Evolutionary conservation across 2,113 vertebrate genomes (phyloP).

Genomic region (Acanthisitta chloris): DNA sequence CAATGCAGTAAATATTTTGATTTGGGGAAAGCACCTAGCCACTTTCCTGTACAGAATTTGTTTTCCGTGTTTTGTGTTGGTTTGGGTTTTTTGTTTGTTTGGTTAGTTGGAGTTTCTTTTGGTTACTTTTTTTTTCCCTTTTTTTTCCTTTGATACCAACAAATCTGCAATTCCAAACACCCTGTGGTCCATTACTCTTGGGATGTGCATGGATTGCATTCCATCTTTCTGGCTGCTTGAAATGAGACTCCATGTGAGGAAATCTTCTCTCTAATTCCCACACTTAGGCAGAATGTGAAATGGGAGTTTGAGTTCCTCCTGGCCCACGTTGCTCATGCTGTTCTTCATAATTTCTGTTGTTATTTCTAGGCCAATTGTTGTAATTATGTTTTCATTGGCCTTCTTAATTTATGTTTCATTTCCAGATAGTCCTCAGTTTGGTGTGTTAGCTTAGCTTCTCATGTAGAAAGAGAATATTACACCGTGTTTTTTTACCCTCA

Average conservation of each 20-base stretch:
- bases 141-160: neutral
- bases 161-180: neutral
- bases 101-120: no score
- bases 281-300: conserved; percentile 44
- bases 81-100: no score
- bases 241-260: neutral
- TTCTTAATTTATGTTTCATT: conserved; percentile 62
- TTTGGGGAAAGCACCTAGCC: neutral
- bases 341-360: conserved; percentile 72
- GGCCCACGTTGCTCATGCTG: conserved; percentile 17
- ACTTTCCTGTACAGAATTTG: neutral
- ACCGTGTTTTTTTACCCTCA: neutral
- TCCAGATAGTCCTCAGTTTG: conserved; percentile 65
- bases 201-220: neutral
- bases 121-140: no score
- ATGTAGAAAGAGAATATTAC: conserved; percentile 56
- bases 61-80: neutral
- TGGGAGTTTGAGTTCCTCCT: conserved; percentile 45
- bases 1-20: neutral
- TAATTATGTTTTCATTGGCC: conserved; percentile 78
- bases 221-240: neutral
- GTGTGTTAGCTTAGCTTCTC: conserved; percentile 52
- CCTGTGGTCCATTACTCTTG: neutral
- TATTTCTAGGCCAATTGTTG: conserved; percentile 70
- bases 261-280: conserved; percentile 45